These are phyloP conservation scores for Eulemur coronatus DNA, from an alignment of 2,797 vertebrate genomes.

Conservation along the genomic window DNA sequence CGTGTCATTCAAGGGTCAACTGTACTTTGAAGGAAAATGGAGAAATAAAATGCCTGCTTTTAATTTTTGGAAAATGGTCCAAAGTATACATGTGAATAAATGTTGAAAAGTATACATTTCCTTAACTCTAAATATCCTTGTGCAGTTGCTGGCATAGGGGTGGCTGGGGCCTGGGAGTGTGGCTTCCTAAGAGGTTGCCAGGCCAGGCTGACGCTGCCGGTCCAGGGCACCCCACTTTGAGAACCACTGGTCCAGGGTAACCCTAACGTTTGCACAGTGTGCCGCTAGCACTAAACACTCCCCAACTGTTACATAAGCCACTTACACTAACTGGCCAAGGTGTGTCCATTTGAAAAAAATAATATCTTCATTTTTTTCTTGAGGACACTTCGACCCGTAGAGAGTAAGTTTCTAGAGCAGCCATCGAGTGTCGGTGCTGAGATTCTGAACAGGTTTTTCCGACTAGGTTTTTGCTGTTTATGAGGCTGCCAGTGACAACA, in stretches of 20 bases:
- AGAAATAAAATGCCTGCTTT: background rate
- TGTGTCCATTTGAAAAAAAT: accelerated
- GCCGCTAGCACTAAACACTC: accelerated
- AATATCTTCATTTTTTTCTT: accelerated
- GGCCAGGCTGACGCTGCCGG: no score
- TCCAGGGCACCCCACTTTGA: background rate
- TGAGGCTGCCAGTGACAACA: background rate
- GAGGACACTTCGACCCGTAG: accelerated
- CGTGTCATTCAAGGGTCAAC: background rate
- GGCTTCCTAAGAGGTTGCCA: background rate
- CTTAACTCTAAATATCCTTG: background rate
- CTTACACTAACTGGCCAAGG: background rate
- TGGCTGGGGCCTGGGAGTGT: background rate
- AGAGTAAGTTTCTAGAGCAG: accelerated
- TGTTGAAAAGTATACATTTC: background rate
- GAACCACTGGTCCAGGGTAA: background rate
- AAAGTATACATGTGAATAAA: no score
- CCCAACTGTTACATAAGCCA: no score
- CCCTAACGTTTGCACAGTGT: background rate
- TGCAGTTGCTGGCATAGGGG: background rate
- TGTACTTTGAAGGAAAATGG: background rate
- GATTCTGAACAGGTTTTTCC: background rate
- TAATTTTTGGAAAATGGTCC: no score
- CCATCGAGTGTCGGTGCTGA: accelerated
- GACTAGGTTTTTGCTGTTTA: background rate